Conservation (phyloP, 2,113 vertebrate genomes). For the Amphilophus citrinellus region DNA sequence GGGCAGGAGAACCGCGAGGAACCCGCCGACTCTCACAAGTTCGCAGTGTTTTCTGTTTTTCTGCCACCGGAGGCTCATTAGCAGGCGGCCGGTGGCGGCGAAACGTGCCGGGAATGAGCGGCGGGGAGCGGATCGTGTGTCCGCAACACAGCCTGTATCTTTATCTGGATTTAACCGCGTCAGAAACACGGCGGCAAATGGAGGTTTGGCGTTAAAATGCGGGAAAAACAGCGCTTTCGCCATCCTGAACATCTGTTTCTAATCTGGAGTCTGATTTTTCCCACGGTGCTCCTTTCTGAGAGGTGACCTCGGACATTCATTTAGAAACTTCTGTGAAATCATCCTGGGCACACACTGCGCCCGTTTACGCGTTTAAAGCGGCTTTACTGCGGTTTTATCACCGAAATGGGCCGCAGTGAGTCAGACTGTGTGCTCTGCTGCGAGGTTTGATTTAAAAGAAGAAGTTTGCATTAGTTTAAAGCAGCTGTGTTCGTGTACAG, state of each 20-base stretch:
- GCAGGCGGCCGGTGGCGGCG: constrained; percentile 1
- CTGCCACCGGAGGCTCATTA: constrained; percentile 2
- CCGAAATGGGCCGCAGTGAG: background rate
- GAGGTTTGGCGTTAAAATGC: background rate
- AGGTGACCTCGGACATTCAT: constrained; percentile 1
- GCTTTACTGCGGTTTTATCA: background rate
- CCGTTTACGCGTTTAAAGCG: background rate
- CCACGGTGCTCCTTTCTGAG: constrained; percentile 28
- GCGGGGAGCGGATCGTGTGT: background rate
- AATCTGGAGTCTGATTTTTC: constrained; percentile 44
- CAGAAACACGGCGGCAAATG: background rate
- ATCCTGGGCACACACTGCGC: background rate
- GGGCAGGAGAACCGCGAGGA: background rate
- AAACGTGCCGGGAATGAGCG: constrained; percentile 27
- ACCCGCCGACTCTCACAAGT: background rate
- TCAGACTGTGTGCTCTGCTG: background rate
- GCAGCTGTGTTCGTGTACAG: background rate
- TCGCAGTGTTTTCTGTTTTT: background rate
- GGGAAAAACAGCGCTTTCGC: background rate
- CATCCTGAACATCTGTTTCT: constrained; percentile 59
- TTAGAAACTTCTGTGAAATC: background rate
- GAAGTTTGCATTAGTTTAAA: background rate
- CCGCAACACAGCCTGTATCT: background rate
- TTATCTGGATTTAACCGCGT: background rate
- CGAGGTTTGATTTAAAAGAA: background rate